phyloP scores from a whole-genome alignment of 2,797 vertebrate species.

The Champsocephalus gunnari region DNA sequence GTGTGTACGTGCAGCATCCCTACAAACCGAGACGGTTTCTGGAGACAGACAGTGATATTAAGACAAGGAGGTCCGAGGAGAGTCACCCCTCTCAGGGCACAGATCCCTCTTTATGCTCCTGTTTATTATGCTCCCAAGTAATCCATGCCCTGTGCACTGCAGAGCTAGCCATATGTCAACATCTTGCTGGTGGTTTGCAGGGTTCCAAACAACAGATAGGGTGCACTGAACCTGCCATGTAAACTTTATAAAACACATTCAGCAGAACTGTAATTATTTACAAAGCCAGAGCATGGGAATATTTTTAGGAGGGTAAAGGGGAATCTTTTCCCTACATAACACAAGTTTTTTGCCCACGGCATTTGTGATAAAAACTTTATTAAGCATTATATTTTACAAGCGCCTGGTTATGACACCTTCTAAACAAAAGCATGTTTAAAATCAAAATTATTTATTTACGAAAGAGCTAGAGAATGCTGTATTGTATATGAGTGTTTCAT shows the following conservation, averaged over 20 bases:
- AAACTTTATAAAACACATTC: slow-evolving; percentile 99
- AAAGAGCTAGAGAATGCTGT: slow-evolving; percentile 7
- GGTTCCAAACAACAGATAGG: slow-evolving; percentile 99
- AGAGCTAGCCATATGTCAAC: slow-evolving; percentile 96
- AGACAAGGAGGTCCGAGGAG: slow-evolving; percentile 62
- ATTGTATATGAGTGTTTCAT: slow-evolving; percentile 37
- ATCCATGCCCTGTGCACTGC: slow-evolving; percentile 93
- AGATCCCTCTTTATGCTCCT: slow-evolving; percentile 87
- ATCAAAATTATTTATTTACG: slow-evolving; percentile 23
- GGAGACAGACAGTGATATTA: slow-evolving; percentile 62
- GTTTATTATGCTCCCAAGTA: slow-evolving; percentile 98
- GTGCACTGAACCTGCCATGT: slow-evolving; percentile 98
- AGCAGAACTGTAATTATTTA: slow-evolving; percentile 99
- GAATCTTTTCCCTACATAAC: slow-evolving; percentile 45
- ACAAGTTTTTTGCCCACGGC: slow-evolving; percentile 44
- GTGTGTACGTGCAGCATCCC: slow-evolving; percentile 44
- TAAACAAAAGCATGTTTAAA: slow-evolving; percentile 1
- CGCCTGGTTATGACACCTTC: slow-evolving; percentile 8
- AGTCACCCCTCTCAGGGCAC: slow-evolving; percentile 66
- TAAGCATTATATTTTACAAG: slow-evolving; percentile 26
- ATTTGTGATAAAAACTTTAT: slow-evolving; percentile 31
- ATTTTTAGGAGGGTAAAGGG: slow-evolving; percentile 87
- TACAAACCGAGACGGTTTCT: slow-evolving; percentile 29
- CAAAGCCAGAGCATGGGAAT: slow-evolving; percentile 95
- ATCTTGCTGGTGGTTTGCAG: slow-evolving; percentile 98